Base-by-base conservation (phyloP, 1,140 invertebrate species). In the Hermetia illucens region DNA sequence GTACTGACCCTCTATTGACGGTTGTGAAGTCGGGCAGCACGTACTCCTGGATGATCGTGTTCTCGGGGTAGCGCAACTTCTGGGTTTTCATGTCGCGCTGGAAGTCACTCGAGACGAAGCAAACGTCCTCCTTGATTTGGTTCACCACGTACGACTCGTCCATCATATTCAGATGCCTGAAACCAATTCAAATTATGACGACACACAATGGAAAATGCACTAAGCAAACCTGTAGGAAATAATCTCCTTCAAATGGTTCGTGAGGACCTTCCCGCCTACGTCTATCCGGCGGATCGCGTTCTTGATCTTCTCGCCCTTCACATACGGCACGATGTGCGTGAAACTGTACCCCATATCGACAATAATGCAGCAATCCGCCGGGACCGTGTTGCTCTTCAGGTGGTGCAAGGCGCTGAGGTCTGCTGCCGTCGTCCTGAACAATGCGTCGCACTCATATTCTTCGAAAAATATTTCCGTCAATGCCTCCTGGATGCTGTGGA, bases 81-180 rank as follows among this genome's bases (percentile, higher is more conserved):
- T 87, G 77, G 35, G 72, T 75, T 27, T 75, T 69, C 77, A 98
- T 85, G 43, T 96, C 90, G 13, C 65, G 63, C 51, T 76, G 77
- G 52, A 95, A 92, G 53, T 97, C 71, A 47, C 74, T 69, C 1
- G 91, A 84, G 0, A 98, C 89, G 68, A 82, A 98, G 55, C 94
- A 98, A 0, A 83, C 77, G 61, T 98, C 94, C 66, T 99, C 96
- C 62, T 99, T 99, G 1, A 87, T 82, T 65, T 98, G 92, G 64
- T 98, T 98, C 8, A 99, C 92, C 1, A 98, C 91, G 65, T 91
- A 94, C 0, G 93, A 97, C 64, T 99, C 96, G 58, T 98, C 94
- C 86, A 97, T 92, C 0, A 99, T 92, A 70, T 98, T 88, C 13
- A 98, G 64, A 52, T 98, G 93, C 24, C 93, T 71, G 56, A 96